Percentiles rank a stretch among this genome's conserved stretches.
These are phyloP conservation scores for Calameuta pallipes DNA, from an alignment of 2,888 invertebrate genomes.

Conservation along the genomic window DNA sequence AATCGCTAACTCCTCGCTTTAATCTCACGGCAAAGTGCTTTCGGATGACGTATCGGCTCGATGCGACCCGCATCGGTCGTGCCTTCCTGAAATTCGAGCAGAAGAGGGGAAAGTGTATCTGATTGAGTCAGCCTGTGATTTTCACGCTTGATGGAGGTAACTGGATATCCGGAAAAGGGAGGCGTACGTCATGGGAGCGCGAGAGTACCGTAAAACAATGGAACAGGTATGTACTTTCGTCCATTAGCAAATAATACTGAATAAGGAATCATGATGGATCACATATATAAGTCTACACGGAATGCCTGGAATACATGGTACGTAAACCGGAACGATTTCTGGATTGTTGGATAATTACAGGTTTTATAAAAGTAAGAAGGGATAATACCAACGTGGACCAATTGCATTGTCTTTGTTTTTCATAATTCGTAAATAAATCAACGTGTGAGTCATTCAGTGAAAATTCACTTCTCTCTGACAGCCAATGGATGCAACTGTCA, in stretches of 20 bases:
- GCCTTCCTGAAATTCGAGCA: not conserved
- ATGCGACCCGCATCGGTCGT: not conserved
- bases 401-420: not conserved
- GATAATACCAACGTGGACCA: not conserved
- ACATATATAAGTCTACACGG: not conserved
- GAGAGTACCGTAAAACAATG: not conserved
- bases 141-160: conserved; percentile 29
- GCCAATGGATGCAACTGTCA: not conserved
- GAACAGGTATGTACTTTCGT: not conserved
- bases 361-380: not conserved
- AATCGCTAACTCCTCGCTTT: not conserved
- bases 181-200: not conserved
- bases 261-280: not conserved
- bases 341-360: not conserved
- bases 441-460: not conserved
- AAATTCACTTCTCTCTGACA: not conserved
- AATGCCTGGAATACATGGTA: not conserved
- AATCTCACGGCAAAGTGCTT: not conserved
- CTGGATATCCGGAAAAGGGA: conserved; percentile 3
- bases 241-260: conserved; percentile 4
- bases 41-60: not conserved
- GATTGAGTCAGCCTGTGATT: conserved; percentile 32
- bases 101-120: conserved; percentile 28
- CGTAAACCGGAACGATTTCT: not conserved
- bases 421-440: not conserved